Conservation (phyloP, 2,113 vertebrate species). For the Aegypius monachus region DNA sequence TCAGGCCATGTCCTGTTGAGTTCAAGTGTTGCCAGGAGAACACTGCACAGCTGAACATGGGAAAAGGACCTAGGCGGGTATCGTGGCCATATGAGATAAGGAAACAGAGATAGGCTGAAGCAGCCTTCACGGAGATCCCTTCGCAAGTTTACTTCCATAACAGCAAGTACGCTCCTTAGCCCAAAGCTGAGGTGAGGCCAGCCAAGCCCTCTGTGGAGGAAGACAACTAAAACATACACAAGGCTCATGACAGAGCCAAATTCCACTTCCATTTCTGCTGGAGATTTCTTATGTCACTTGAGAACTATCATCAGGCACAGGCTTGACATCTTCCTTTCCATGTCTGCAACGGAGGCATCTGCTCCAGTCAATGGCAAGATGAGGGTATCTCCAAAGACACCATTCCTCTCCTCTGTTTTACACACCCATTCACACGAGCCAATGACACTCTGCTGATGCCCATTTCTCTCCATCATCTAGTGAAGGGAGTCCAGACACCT, state of each 20-base stretch:
- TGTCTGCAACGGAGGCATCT: neutral
- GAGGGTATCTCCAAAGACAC: neutral
- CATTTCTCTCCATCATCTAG: neutral
- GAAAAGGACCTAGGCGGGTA: neutral
- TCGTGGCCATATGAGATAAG: neutral
- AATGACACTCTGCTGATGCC: accelerated
- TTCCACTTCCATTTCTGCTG: neutral
- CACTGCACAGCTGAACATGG: neutral
- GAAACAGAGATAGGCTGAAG: neutral
- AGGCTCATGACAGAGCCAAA: neutral
- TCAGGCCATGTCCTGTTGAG: neutral
- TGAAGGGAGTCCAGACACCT: accelerated
- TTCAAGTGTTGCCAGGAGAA: neutral
- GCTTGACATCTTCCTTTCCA: neutral
- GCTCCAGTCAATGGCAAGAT: neutral
- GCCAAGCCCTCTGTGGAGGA: neutral
- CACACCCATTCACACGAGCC: neutral
- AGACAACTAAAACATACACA: neutral
- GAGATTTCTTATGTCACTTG: neutral
- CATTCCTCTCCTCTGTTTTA: neutral
- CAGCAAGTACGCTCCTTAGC: neutral
- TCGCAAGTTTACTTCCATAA: neutral
- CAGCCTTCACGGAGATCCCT: neutral
- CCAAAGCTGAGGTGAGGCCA: neutral
- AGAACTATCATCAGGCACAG: neutral